Conservation (phyloP, 2,113 vertebrate genomes). For the Acrocephalus arundinaceus region DNA sequence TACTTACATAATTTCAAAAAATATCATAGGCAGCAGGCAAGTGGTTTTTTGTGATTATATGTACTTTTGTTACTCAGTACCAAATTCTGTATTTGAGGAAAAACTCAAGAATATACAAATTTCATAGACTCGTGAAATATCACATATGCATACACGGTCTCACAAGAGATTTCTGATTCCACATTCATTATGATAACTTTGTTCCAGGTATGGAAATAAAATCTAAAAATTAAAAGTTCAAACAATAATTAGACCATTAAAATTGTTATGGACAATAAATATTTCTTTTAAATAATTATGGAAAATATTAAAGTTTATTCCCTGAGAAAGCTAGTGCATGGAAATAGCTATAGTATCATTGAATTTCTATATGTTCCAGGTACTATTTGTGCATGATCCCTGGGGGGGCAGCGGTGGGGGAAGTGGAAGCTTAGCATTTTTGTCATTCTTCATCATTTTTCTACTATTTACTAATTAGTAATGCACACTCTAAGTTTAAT, state of each 20-base stretch:
- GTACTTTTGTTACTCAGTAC: background rate
- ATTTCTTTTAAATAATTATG: background rate
- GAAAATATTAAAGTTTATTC: background rate
- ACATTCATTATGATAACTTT: background rate
- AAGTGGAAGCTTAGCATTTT: background rate
- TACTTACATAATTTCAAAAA: background rate
- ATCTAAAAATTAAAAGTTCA: background rate
- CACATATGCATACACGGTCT: background rate
- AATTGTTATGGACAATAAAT: background rate
- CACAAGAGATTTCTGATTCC: background rate
- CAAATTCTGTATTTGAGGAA: background rate
- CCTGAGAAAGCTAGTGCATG: background rate
- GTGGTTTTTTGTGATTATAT: background rate
- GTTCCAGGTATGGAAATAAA: background rate
- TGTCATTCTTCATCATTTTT: background rate
- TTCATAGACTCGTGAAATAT: background rate
- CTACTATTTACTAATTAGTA: background rate
- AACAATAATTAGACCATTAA: background rate
- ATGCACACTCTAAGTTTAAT: background rate
- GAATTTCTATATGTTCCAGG: background rate
- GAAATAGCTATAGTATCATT: background rate
- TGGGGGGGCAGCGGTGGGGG: no score
- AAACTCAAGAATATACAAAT: background rate
- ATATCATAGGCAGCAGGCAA: background rate
- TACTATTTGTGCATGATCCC: background rate